These are phyloP conservation scores for Drosophila imparisetae DNA, from an alignment of 2,888 invertebrate genomes.

Conservation along the genomic window DNA sequence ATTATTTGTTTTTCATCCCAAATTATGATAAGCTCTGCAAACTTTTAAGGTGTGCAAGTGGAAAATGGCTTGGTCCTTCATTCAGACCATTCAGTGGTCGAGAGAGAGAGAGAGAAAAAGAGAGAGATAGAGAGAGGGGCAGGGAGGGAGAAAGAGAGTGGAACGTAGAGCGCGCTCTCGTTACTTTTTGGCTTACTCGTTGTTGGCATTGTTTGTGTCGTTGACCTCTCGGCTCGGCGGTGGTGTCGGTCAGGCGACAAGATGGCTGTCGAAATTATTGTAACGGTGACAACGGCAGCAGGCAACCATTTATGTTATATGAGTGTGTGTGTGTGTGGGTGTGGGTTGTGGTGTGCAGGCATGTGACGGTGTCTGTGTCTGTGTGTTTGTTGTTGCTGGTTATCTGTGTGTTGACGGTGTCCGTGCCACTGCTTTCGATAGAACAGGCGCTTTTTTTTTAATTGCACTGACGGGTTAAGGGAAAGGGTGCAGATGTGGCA, in stretches of 20 bases:
- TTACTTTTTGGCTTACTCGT: slow-evolving; percentile 24
- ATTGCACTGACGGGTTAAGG: slow-evolving; percentile 33
- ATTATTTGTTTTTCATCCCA: neutral
- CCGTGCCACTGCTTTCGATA: slow-evolving; percentile 10
- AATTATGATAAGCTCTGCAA: neutral
- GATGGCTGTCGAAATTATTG: slow-evolving; percentile 66
- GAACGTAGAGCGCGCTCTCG: neutral
- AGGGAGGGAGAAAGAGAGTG: neutral
- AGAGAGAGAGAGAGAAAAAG: neutral
- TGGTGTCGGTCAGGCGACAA: slow-evolving; percentile 45
- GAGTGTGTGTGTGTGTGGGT: neutral
- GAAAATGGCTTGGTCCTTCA: neutral
- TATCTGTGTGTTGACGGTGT: slow-evolving; percentile 17
- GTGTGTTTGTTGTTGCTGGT: slow-evolving; percentile 26
- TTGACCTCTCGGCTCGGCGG: slow-evolving; percentile 37
- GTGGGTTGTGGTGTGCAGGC: neutral
- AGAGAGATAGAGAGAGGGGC: neutral
- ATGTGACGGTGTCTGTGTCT: slow-evolving; percentile 27
- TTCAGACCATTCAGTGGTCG: neutral
- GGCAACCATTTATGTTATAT: slow-evolving; percentile 28
- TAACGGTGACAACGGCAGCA: slow-evolving; percentile 42
- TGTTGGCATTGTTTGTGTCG: slow-evolving; percentile 47
- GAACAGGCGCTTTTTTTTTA: slow-evolving; percentile 37
- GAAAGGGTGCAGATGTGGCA: neutral
- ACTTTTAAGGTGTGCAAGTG: neutral